Conservation (phyloP, 2,797 vertebrate species). For the Podargus strigoides region DNA sequence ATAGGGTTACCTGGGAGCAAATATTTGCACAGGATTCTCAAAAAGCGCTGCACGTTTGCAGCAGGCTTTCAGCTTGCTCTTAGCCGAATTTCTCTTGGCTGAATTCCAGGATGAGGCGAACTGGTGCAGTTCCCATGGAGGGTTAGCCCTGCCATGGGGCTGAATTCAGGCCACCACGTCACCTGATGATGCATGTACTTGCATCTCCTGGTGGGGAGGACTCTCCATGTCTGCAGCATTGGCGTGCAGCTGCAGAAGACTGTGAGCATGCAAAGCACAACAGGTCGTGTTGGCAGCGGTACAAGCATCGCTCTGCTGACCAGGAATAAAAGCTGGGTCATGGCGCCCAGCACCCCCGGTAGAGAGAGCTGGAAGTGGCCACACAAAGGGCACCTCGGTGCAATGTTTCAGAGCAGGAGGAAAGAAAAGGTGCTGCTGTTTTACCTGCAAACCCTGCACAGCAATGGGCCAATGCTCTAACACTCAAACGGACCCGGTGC, state of each 20-base stretch:
- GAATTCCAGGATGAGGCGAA: fast-evolving
- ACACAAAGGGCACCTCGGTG: background rate
- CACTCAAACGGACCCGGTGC: background rate
- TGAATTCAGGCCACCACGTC: fast-evolving
- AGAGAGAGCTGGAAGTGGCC: background rate
- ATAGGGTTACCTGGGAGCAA: background rate
- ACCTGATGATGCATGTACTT: fast-evolving
- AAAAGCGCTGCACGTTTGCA: fast-evolving
- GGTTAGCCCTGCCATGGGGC: background rate
- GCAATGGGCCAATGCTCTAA: fast-evolving
- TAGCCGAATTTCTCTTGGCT: background rate
- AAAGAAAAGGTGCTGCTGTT: background rate
- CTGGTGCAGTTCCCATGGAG: background rate
- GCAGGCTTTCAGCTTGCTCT: background rate
- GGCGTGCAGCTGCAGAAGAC: no score
- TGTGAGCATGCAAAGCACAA: background rate
- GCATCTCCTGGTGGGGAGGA: background rate
- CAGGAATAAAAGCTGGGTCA: background rate
- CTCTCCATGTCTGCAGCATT: background rate
- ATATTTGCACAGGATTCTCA: background rate
- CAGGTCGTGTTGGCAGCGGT: fast-evolving
- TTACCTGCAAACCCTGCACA: background rate
- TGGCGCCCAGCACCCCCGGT: fast-evolving
- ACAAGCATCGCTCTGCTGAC: background rate
- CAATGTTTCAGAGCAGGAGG: background rate